Conservation (phyloP, 2,113 vertebrate species). For the Poeciliopsis prolifica region DNA sequence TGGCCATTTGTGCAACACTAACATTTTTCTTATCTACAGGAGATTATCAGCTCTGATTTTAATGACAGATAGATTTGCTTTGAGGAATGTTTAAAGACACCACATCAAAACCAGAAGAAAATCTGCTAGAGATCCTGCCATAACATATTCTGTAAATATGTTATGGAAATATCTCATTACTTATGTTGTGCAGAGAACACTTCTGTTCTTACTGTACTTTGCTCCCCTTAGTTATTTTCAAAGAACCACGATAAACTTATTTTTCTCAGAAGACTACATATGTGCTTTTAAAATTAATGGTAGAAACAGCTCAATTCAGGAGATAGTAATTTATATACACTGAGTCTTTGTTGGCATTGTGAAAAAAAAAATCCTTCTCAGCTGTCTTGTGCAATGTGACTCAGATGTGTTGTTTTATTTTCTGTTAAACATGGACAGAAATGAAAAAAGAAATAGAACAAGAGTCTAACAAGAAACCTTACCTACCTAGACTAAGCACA, state of each 20-base stretch:
- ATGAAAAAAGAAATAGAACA: too few relatives aligned
- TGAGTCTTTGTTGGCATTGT: not conserved
- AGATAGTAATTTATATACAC: not conserved
- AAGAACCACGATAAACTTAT: too few relatives aligned
- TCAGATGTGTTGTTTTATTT: too few relatives aligned
- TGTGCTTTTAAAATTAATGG: too few relatives aligned
- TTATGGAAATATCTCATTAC: not conserved
- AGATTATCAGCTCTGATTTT: constrained; percentile 21
- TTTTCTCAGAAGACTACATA: not conserved
- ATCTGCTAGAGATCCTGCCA: not conserved
- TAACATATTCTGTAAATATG: not conserved
- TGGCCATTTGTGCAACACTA: constrained; percentile 23
- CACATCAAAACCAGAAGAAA: not conserved
- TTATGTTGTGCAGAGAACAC: not conserved
- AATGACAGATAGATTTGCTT: constrained; percentile 27
- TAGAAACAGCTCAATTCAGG: not conserved
- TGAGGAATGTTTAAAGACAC: constrained; percentile 8
- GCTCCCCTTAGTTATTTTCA: not conserved
- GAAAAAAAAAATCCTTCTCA: not conserved
- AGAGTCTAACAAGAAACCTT: too few relatives aligned
- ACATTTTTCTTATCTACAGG: constrained; percentile 17
- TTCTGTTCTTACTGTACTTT: not conserved
- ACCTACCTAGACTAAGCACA: too few relatives aligned
- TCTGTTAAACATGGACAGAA: too few relatives aligned
- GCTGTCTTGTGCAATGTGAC: not conserved